Conservation (phyloP, 2,797 vertebrate species). For the Macrochelys suwanniensis region DNA sequence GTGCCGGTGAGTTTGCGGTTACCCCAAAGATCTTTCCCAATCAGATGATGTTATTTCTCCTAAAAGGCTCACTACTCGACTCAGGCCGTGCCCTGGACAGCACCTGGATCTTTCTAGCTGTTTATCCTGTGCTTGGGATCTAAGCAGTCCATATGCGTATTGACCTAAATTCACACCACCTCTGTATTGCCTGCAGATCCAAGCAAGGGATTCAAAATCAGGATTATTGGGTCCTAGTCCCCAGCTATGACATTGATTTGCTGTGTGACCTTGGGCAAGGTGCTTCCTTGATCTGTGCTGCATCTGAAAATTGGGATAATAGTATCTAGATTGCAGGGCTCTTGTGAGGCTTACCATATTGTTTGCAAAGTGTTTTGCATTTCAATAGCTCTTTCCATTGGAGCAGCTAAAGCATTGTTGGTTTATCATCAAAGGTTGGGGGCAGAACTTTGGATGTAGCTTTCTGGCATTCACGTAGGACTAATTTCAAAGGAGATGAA, state of each 20-base stretch:
- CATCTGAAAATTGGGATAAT: background rate
- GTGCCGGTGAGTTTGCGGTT: background rate
- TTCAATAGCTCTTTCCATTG: background rate
- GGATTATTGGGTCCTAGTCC: background rate
- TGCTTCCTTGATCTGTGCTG: background rate
- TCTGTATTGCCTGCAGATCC: background rate
- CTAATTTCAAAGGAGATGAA: background rate
- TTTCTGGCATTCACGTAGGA: background rate
- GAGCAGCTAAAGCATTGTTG: background rate
- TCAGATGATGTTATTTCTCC: background rate
- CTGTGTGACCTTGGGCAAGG: too few species aligned
- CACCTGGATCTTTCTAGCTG: background rate
- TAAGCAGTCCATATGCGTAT: background rate
- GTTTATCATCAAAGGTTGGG: background rate
- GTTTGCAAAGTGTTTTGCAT: background rate
- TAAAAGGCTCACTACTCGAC: background rate
- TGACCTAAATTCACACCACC: background rate
- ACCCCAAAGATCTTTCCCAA: background rate
- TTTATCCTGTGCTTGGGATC: background rate
- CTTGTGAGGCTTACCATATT: background rate
- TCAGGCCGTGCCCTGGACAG: background rate
- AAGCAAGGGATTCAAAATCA: background rate
- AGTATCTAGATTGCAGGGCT: background rate
- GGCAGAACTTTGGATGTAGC: background rate
- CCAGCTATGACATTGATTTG: background rate